Evolutionary conservation across 2,797 vertebrate species (phyloP).

Genomic region (Ibycter americanus): DNA sequence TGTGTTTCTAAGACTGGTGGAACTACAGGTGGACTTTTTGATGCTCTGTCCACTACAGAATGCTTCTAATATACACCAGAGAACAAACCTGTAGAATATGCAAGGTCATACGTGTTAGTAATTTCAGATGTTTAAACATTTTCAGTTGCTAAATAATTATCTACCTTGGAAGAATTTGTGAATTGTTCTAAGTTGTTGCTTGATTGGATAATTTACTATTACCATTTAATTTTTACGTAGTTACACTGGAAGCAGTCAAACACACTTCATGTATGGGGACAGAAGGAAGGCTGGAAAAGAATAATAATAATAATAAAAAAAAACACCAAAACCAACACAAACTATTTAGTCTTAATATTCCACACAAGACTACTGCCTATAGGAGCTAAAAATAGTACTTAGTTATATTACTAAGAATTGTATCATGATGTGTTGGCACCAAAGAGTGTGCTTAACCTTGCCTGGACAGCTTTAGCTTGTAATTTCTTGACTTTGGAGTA

Average conservation of each 20-base stretch:
- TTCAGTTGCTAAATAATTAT: not conserved
- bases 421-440: not conserved
- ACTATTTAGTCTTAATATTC: not conserved
- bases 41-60: not conserved
- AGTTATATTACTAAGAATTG: not conserved
- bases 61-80: not conserved
- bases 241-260: not conserved
- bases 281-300: not conserved
- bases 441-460: not conserved
- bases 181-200: not conserved
- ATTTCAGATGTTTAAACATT: not conserved
- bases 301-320: not conserved
- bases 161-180: not conserved
- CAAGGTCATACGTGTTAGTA: not conserved
- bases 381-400: not conserved
- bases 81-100: not conserved
- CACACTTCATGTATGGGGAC: not conserved
- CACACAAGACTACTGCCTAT: not conserved
- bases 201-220: slow-evolving; percentile 19
- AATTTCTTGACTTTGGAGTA: not conserved
- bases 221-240: not conserved
- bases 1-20: not conserved
- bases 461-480: not conserved
- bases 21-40: not conserved
- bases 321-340: not conserved